A percentile compares a stretch with the other conserved stretches of the same genome.
Evolutionary conservation across 2,888 invertebrate species (phyloP).

Genomic region (Andrena dorsata): DNA sequence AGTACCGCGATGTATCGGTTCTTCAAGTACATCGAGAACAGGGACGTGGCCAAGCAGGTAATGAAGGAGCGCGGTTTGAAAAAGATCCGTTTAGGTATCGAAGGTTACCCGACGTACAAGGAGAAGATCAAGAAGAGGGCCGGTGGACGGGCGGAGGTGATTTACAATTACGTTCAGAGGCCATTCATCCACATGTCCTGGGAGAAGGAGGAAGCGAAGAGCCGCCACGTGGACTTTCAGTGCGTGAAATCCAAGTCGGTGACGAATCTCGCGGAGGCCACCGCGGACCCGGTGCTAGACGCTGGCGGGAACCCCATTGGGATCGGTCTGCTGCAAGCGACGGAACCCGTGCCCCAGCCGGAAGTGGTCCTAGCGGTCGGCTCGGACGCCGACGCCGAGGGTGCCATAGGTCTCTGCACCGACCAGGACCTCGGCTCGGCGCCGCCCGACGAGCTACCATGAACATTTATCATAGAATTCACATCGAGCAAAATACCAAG

Average conservation of each 20-base stretch:
- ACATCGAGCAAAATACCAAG: constrained; percentile 26
- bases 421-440: constrained; percentile 80
- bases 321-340: constrained; percentile 82
- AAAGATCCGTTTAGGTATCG: constrained; percentile 99
- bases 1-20: constrained; percentile 98
- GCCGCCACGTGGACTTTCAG: constrained; percentile 99
- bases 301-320: constrained; percentile 86
- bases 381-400: constrained; percentile 82
- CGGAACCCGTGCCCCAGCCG: constrained; percentile 78
- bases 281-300: constrained; percentile 94
- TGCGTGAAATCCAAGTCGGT: constrained; percentile 99
- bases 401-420: constrained; percentile 78
- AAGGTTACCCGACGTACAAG: constrained; percentile 99
- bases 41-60: constrained; percentile 99
- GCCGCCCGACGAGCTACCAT: constrained; percentile 80
- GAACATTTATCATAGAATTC: constrained; percentile 50
- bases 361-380: constrained; percentile 78
- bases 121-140: constrained; percentile 98
- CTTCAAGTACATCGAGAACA: constrained; percentile 99
- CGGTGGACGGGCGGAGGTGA: constrained; percentile 97
- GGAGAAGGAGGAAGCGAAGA: constrained; percentile 99
- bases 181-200: constrained; percentile 99
- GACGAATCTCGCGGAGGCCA: constrained; percentile 97
- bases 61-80: constrained; percentile 99
- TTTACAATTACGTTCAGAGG: constrained; percentile 99